These are phyloP conservation scores for Stictonetta naevosa DNA, from an alignment of 2,113 vertebrate genomes.

Conservation along the genomic window DNA sequence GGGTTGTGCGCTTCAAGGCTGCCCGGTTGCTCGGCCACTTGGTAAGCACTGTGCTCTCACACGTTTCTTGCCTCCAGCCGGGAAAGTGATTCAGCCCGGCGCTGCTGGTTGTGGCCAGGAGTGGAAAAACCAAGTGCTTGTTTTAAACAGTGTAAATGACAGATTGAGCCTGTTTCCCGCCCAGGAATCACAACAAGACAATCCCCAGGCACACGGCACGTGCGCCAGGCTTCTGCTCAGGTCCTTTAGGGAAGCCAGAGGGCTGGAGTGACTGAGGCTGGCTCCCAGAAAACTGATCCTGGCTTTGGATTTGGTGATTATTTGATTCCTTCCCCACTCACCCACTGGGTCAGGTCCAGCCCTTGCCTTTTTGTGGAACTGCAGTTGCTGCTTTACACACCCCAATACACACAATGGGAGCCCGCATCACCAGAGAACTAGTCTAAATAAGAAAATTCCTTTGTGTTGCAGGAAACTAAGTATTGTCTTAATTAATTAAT, in stretches of 20 bases:
- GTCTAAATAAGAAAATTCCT: constrained; percentile 29
- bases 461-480: constrained; percentile 3
- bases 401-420: background rate
- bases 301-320: background rate
- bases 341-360: background rate
- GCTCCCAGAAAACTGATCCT: background rate
- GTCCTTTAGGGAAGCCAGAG: background rate
- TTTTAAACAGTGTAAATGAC: background rate
- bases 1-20: fast-evolving
- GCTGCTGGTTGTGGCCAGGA: background rate
- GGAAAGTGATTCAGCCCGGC: background rate
- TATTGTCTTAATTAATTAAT: constrained; percentile 53
- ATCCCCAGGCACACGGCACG: background rate
- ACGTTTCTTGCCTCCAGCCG: background rate
- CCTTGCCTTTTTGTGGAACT: background rate
- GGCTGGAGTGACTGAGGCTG: background rate
- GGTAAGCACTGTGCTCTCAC: fast-evolving
- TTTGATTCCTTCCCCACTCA: background rate
- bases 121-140: background rate
- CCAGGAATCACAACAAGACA: background rate
- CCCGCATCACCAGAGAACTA: background rate
- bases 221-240: background rate
- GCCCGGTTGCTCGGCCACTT: background rate
- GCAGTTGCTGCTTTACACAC: background rate
- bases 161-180: background rate